Conservation (phyloP, 2,113 vertebrate species). For the Zapornia atra region DNA sequence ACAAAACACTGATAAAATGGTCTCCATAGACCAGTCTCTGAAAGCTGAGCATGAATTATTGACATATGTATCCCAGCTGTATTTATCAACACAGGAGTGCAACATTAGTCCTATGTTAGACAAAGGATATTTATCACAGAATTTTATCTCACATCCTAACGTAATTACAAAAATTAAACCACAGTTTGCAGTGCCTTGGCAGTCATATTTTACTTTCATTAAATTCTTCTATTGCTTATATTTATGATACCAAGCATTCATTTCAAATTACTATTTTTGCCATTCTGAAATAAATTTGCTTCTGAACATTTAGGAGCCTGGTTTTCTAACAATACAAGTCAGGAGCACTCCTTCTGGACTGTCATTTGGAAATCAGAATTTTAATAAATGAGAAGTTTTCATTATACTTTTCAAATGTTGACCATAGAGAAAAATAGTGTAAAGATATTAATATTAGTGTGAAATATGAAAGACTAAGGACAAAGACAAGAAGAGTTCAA, state of each 20-base stretch:
- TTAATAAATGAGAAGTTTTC: slow-evolving; percentile 9
- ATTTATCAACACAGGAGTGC: background rate
- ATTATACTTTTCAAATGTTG: background rate
- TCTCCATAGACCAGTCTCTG: background rate
- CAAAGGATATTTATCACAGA: background rate
- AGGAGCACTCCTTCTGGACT: background rate
- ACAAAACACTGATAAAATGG: background rate
- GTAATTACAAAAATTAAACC: background rate
- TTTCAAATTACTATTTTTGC: background rate
- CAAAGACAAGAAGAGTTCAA: slow-evolving; percentile 13
- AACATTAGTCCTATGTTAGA: background rate
- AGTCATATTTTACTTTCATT: background rate
- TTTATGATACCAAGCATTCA: background rate
- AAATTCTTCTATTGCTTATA: background rate
- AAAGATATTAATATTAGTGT: background rate
- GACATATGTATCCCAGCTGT: background rate
- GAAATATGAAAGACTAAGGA: slow-evolving; percentile 30
- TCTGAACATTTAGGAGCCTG: background rate
- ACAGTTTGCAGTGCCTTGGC: background rate
- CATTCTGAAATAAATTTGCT: background rate
- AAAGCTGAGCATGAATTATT: slow-evolving; percentile 10
- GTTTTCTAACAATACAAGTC: background rate
- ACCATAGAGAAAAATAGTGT: background rate
- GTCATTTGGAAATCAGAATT: background rate
- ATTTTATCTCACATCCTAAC: background rate